Evolutionary conservation across 1,140 invertebrate species (phyloP).

Genomic region (Drosophila nebulosa): DNA sequence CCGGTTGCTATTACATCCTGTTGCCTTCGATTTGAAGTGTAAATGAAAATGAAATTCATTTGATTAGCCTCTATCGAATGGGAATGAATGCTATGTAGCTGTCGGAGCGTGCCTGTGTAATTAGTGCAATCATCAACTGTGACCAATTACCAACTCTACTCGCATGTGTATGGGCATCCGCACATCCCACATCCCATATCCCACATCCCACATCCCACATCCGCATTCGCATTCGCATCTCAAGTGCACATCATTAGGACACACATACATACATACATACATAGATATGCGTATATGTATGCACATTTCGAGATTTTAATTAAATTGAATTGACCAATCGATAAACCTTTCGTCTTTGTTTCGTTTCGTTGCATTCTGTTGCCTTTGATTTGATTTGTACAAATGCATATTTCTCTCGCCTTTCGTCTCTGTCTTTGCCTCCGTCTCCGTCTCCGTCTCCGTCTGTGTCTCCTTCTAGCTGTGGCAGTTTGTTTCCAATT

Average conservation of each 20-base stretch:
- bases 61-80: slow-evolving; percentile 51
- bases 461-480: neutral
- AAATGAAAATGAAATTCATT: slow-evolving; percentile 61
- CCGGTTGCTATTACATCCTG: slow-evolving; percentile 69
- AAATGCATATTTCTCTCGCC: neutral
- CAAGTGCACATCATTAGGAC: slow-evolving; percentile 61
- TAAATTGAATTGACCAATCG: slow-evolving; percentile 49
- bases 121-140: slow-evolving; percentile 3
- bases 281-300: neutral
- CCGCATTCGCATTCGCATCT: slow-evolving; percentile 33
- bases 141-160: slow-evolving; percentile 27
- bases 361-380: slow-evolving; percentile 17
- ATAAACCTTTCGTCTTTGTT: slow-evolving; percentile 35
- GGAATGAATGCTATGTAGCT: neutral
- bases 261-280: neutral
- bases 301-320: slow-evolving; percentile 59
- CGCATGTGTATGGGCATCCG: neutral
- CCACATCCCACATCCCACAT: neutral
- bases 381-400: slow-evolving; percentile 32
- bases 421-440: too few relatives aligned
- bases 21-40: slow-evolving; percentile 56
- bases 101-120: neutral
- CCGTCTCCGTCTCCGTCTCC: too few relatives aligned
- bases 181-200: too few relatives aligned
- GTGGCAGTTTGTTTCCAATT: slow-evolving; percentile 29